Base-by-base conservation (phyloP, 2,797 vertebrate species). In the Carcharodon carcharias region DNA sequence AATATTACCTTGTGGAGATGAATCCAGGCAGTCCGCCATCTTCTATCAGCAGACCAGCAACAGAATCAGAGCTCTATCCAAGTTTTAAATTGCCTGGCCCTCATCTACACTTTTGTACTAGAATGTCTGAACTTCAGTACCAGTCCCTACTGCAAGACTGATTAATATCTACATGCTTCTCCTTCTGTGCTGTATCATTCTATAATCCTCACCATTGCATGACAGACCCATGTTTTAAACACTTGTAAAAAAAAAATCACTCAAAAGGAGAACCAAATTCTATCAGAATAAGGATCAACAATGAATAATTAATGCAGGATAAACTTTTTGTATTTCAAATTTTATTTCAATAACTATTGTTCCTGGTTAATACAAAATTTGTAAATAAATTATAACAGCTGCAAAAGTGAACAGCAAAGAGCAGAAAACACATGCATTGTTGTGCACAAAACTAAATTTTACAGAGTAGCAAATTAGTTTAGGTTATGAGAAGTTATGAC, bases 331-430 rank as follows among this genome's bases (percentile, higher is more conserved):
- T 85, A 85, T 18, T 85, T 85, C 40, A 50, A 45, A 50, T 45
- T 85, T 85, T 85, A 85, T 85, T 82, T 82, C 40, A 8, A 9
- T 85, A 50, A 23, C 21, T 85, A 85, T 26, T 92, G 58, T 93
- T 93, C 21, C 56, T 67, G 61, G n/a, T 94, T 94, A 94, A 94
- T 94, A 69, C n/a, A 94, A 93, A 91, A 92, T n/a, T 18, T 63
- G 58, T 92, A 63, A 92, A 92, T 92, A 63, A 40, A 94, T 94
- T 94, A 93, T 63, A 45, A 65, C n/a, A 65, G 21, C 26, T 67
- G 63, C 40, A 94, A 28, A 67, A 94, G 63, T 94, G 21, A 94
- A 67, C 56, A 35, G 26, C 28, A 92, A 18, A 28, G 58, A 92
- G 61, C 31, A 63, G 58, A 93, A 67, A 69, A 95, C 69, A 67